These are phyloP conservation scores for Athalia cordata DNA, from an alignment of 2,888 invertebrate genomes.

Conservation along the genomic window DNA sequence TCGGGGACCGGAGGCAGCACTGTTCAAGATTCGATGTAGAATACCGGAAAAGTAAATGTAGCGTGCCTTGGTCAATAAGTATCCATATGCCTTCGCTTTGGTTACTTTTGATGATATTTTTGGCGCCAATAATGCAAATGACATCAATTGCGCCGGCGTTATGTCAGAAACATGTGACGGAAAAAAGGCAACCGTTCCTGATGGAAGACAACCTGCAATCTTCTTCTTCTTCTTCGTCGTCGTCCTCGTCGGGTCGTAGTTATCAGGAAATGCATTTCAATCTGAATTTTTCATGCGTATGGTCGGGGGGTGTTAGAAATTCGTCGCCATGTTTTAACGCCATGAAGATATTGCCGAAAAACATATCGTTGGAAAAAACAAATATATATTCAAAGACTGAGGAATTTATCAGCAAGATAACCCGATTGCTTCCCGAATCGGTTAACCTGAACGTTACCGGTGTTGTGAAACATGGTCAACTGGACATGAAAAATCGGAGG, in stretches of 20 bases:
- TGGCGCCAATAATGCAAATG: constrained; percentile 25
- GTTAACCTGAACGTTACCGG: constrained; percentile 28
- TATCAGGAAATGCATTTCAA: constrained; percentile 34
- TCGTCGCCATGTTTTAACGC: not conserved
- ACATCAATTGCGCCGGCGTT: constrained; percentile 23
- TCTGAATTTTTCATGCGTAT: constrained; percentile 29
- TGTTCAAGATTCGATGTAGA: constrained; percentile 3
- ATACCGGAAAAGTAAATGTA: constrained; percentile 17
- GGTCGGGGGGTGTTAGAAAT: constrained; percentile 7
- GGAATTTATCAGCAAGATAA: constrained; percentile 36
- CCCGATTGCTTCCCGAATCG: constrained; percentile 2
- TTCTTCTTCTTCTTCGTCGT: too few species aligned
- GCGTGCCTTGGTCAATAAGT: not conserved
- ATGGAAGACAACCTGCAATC: not conserved
- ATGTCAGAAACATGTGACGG: constrained; percentile 6
- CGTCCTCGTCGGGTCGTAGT: constrained; percentile 7
- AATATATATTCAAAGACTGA: constrained; percentile 28
- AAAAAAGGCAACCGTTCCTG: constrained; percentile 20
- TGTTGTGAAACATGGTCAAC: not conserved
- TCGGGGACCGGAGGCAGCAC: not conserved
- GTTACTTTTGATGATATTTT: constrained; percentile 27
- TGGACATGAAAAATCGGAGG: constrained; percentile 7
- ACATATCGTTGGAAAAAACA: not conserved
- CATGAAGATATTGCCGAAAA: constrained; percentile 23
- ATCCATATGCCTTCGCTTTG: constrained; percentile 37